These are phyloP conservation scores for Bhutanitis thaidina DNA, from an alignment of 2,888 invertebrate genomes.

Conservation along the genomic window DNA sequence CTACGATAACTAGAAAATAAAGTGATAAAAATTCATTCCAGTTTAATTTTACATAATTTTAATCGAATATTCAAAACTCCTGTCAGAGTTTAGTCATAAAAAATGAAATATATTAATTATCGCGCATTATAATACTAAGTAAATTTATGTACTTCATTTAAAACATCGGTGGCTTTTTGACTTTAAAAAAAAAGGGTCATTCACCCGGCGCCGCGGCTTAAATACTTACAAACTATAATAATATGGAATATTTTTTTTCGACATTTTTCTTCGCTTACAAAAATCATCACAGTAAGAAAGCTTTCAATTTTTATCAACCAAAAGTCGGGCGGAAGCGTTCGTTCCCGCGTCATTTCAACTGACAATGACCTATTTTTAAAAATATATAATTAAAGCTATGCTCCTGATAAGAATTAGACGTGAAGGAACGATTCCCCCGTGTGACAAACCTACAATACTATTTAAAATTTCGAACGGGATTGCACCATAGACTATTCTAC, in stretches of 20 bases:
- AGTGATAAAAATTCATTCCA: conserved; percentile 29
- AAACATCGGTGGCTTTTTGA: conserved; percentile 17
- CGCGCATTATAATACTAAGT: conserved; percentile 23
- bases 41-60: conserved; percentile 24
- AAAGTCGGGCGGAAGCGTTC: neutral
- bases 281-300: conserved; percentile 16
- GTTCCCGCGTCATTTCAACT: neutral
- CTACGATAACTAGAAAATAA: conserved; percentile 28
- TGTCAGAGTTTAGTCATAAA: conserved; percentile 31
- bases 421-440: neutral
- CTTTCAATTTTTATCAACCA: neutral
- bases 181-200: neutral
- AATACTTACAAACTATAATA: conserved; percentile 12
- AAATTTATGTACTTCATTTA: conserved; percentile 22
- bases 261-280: conserved; percentile 21
- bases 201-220: conserved; percentile 15
- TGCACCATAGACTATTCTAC: neutral
- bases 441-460: neutral
- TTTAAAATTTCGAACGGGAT: neutral
- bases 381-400: conserved; percentile 10
- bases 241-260: conserved; percentile 23
- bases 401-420: neutral
- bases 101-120: conserved; percentile 22
- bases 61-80: conserved; percentile 22
- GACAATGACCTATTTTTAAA: neutral